A percentile compares a stretch with the other conserved stretches of the same genome.
Conservation (phyloP, 2,888 invertebrate species). For the Euclidia mi region DNA sequence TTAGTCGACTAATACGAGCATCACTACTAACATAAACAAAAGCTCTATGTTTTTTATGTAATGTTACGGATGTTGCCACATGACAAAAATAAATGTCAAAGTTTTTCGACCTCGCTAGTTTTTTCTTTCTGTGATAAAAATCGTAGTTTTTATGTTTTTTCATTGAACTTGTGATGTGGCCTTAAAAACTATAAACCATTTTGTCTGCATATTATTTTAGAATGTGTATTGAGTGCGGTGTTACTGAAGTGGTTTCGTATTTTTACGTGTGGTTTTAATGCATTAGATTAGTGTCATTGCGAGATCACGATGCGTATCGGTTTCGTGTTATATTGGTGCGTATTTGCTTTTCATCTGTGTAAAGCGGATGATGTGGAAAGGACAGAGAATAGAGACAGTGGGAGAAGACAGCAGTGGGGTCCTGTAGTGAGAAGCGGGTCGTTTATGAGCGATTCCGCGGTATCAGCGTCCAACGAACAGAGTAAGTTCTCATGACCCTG, state of each 20-base stretch:
- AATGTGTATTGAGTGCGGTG: constrained; percentile 83
- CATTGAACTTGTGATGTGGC: constrained; percentile 81
- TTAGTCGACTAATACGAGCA: constrained; percentile 42
- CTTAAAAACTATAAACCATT: constrained; percentile 69
- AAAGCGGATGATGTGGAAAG: constrained; percentile 85
- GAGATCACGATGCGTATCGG: constrained; percentile 88
- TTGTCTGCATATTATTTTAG: constrained; percentile 72
- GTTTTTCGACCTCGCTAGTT: constrained; percentile 74
- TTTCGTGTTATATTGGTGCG: constrained; percentile 88
- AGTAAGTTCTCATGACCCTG: constrained; percentile 78
- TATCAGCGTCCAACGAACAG: constrained; percentile 81
- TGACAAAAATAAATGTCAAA: constrained; percentile 60
- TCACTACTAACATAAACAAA: constrained; percentile 50
- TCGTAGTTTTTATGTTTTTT: constrained; percentile 76
- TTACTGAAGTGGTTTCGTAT: constrained; percentile 73
- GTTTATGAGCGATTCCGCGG: constrained; percentile 74
- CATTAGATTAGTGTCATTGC: constrained; percentile 83
- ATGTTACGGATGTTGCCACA: constrained; percentile 48
- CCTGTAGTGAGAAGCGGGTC: constrained; percentile 78
- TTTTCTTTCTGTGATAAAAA: constrained; percentile 77
- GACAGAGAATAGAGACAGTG: constrained; percentile 82
- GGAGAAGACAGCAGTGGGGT: constrained; percentile 83
- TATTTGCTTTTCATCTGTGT: constrained; percentile 86
- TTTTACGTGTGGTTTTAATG: constrained; percentile 74
- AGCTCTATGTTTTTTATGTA: constrained; percentile 4